Conservation (phyloP, 1,140 invertebrate genomes). For the Eriosoma lanigerum region DNA sequence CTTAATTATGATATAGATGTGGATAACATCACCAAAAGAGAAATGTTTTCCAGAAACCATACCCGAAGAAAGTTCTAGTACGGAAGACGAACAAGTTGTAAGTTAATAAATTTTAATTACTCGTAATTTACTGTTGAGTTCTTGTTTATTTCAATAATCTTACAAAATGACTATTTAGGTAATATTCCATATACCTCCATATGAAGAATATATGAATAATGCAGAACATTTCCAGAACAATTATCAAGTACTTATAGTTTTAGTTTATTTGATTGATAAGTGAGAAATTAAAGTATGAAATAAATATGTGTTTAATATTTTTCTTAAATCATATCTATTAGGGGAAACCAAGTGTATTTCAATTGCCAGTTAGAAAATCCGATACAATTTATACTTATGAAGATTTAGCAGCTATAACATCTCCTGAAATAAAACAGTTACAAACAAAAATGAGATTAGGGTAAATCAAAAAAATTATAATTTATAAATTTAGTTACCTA, state of each 20-base stretch:
- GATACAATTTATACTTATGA: slow-evolving; percentile 39
- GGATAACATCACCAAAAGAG: slow-evolving; percentile 82
- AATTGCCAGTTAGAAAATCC: slow-evolving; percentile 60
- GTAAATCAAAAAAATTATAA: neutral
- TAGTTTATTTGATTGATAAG: neutral
- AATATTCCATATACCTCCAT: slow-evolving; percentile 73
- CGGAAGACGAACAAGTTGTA: slow-evolving; percentile 87
- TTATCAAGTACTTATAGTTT: slow-evolving; percentile 40
- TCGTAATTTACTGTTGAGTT: too few species aligned
- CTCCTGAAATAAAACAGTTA: slow-evolving; percentile 52
- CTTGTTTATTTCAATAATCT: neutral
- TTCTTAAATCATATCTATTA: slow-evolving; percentile 54
- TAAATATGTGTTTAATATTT: neutral
- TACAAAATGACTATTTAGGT: slow-evolving; percentile 61
- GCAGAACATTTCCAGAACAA: slow-evolving; percentile 28
- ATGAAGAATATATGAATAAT: slow-evolving; percentile 66
- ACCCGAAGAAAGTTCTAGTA: slow-evolving; percentile 86
- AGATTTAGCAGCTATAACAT: slow-evolving; percentile 35
- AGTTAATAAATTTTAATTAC: slow-evolving; percentile 54
- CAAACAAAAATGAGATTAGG: slow-evolving; percentile 53
- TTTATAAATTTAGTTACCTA: neutral
- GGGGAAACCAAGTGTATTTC: slow-evolving; percentile 65
- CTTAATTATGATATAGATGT: slow-evolving; percentile 62
- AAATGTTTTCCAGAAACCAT: slow-evolving; percentile 87
- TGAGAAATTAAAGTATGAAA: neutral